These are phyloP conservation scores for Gibbula magus DNA, from an alignment of 2,888 invertebrate species.

Conservation along the genomic window DNA sequence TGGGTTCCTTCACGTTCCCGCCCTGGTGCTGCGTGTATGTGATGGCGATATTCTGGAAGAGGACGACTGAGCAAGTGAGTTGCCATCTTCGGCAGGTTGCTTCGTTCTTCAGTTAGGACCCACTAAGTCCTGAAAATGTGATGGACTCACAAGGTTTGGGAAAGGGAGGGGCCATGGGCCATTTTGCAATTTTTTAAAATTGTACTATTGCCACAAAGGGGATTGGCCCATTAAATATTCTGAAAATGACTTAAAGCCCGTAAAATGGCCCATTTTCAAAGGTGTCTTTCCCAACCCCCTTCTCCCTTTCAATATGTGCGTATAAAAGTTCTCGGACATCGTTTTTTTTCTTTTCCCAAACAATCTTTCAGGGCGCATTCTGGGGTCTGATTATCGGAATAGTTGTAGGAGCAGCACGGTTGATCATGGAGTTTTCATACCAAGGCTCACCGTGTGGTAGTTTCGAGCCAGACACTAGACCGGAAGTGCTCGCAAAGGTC, in stretches of 20 bases:
- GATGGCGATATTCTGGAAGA: constrained; percentile 76
- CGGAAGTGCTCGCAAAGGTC: constrained; percentile 58
- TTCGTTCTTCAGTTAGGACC: neutral
- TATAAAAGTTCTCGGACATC: too few relatives aligned
- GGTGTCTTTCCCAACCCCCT: too few relatives aligned
- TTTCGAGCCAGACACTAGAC: constrained; percentile 61
- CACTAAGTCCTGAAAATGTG: too few relatives aligned
- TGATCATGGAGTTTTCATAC: constrained; percentile 77
- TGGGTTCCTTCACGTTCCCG: constrained; percentile 77
- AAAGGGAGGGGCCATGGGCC: too few relatives aligned
- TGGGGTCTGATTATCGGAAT: constrained; percentile 78
- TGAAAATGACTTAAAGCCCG: too few relatives aligned
- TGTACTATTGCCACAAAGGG: too few relatives aligned
- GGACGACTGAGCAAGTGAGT: constrained; percentile 77
- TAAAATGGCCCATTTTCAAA: too few relatives aligned
- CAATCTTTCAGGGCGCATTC: constrained; percentile 77
- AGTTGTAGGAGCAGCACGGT: constrained; percentile 75
- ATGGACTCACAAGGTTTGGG: too few relatives aligned
- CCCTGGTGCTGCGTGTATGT: constrained; percentile 78
- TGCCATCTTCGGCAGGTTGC: neutral
- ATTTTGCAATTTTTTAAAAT: too few relatives aligned
- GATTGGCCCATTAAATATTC: too few relatives aligned
- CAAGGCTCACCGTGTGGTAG: constrained; percentile 75
- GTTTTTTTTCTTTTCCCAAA: too few relatives aligned
- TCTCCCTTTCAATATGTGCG: too few relatives aligned